Evolutionary conservation across 2,113 vertebrate genomes (phyloP), one percentile per base, ranked within the genome.

Genomic region (Actenoides hombroni): DNA sequence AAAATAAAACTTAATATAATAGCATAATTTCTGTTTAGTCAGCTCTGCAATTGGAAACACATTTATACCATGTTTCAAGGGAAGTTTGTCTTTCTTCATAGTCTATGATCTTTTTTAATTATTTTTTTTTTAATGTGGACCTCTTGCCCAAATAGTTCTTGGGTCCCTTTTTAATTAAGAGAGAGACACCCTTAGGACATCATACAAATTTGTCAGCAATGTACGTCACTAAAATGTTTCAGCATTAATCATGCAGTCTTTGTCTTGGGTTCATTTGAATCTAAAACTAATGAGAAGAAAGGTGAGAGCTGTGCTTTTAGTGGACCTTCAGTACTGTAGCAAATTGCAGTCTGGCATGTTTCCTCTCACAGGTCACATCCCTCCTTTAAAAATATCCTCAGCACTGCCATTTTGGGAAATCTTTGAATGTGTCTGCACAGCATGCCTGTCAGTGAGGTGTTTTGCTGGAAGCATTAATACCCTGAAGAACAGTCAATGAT

Each of bases 401-500:
- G 78, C 94, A 56, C 39, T 69, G 87, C 70, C 87, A 42, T 84
- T 96, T 90, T 94, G 71, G 71, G 70, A 92, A 96, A 93, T 80
- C 60, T 90, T 83, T 85, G 56, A 77, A 49, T 3, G 4, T 90
- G 54, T 92, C 74, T 9, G 53, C 60, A 26, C 57, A 60, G 57
- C 9, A 20, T 96, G 91, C 87, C 56, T 96, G 85, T 95, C 75
- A 91, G 67, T 68, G 49, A 77, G 70, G 35, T 48, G 24, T 70
- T 94, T 90, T 92, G 69, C 68, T 89, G 71, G 82, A 95, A 94
- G 35, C 61, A 46, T 87, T 94, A 79, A 91, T 88, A 94, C 71
- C 68, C 51, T 75, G 33, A 96, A 92, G 93, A 91, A 35, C 44
- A 80, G 68, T 68, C 83, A 67, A 23, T 57, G 65, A 84, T 81